Conservation (phyloP, 2,888 invertebrate genomes). For the Scaptomyza parva region DNA sequence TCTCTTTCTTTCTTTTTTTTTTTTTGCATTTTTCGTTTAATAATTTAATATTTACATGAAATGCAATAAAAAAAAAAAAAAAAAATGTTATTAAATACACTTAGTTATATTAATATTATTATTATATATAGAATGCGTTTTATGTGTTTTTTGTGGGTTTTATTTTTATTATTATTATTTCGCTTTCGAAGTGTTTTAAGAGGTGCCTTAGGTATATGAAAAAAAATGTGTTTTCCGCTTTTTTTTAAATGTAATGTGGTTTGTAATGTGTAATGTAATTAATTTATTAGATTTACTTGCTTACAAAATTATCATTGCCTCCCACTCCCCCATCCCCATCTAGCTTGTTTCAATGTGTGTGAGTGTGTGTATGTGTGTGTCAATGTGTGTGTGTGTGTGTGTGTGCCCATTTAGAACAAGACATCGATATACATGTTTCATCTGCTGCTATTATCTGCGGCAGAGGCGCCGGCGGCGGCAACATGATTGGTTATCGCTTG, state of each 20-base stretch:
- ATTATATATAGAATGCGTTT: conserved; percentile 13
- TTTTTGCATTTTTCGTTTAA: conserved; percentile 25
- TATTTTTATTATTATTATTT: conserved; percentile 18
- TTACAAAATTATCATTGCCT: conserved; percentile 52
- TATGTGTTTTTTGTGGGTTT: conserved; percentile 10
- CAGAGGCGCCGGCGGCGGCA: conserved; percentile 34
- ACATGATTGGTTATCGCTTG: conserved; percentile 51
- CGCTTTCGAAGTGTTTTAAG: conserved; percentile 12
- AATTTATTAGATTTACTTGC: conserved; percentile 46
- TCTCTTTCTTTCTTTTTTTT: conserved; percentile 6
- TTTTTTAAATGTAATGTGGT: not conserved
- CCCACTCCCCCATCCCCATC: not conserved
- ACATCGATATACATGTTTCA: conserved; percentile 83
- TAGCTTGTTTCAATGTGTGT: conserved; percentile 27
- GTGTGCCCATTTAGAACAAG: conserved; percentile 69
- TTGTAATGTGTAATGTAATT: conserved; percentile 20
- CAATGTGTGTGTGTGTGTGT: not conserved
- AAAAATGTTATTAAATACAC: conserved; percentile 32
- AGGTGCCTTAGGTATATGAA: conserved; percentile 64
- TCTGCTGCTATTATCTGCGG: conserved; percentile 65
- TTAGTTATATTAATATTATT: conserved; percentile 8
- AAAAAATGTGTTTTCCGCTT: conserved; percentile 41
- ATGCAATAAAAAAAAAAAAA: conserved; percentile 37
- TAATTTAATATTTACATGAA: conserved; percentile 60
- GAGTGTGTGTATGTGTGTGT: conserved; percentile 6